Evolutionary conservation across 2,113 vertebrate genomes (phyloP), one percentile per base, ranked within the genome.

Genomic region (Bujurquina vittata): DNA sequence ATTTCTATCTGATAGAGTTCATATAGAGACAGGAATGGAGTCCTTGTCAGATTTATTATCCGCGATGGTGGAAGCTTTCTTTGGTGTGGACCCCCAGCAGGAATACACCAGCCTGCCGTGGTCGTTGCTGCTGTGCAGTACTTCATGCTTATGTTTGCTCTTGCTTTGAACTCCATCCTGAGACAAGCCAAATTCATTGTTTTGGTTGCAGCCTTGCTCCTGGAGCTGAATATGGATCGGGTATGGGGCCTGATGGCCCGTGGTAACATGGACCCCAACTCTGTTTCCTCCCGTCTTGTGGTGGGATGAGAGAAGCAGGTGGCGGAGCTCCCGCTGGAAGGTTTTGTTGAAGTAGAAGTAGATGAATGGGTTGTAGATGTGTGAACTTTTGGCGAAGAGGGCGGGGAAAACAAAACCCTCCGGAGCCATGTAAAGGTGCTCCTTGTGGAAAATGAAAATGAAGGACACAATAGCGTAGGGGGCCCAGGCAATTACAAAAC

Each of bases 341-440:
- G 84, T 87, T 79, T 87, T 93, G 89, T 95, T 95, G 56, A 95
- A 95, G 91, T 93, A 95, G 88, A 95, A 95, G 88, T 95, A 95
- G 77, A 95, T 94, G 69, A 95, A 88, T 1, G 95, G 95, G 87
- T 95, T 95, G 93, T 95, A 95, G 87, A 95, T 17, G 80, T 95
- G 95, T 56, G 94, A 95, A 78, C 93, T 94, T 79, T 95, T 95
- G 86, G 94, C 93, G 4, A 95, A 95, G 58, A 95, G 91, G 2
- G 93, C 88, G 0, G 94, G 93, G 29, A 95, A 92, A 4, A 95
- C 88, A 1, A 94, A 95, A 49, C 93, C 93, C 58, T 62, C 86
- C 0, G 84, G 93, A 15, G 91, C 89, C 94, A 95, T 92, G 89
- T 93, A 90, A 56, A 5, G 0, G 56, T 31, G 75, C 4, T 52